Conservation (phyloP, 1,140 invertebrate species). For the Pantala flavescens region DNA sequence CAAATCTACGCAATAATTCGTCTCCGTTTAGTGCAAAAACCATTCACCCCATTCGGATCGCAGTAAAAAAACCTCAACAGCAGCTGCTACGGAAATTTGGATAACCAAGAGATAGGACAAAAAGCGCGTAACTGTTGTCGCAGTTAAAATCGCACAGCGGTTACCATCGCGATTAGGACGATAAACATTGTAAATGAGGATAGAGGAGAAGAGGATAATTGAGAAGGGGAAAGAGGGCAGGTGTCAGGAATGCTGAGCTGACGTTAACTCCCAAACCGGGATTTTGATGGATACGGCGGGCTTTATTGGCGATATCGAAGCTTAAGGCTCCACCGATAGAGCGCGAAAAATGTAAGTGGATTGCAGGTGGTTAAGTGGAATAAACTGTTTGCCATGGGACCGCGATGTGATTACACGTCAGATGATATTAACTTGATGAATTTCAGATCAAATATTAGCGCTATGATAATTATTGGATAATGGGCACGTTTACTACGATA, state of each 20-base stretch:
- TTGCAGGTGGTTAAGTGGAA: neutral
- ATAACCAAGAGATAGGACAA: too few relatives aligned
- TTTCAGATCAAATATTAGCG: slow-evolving; percentile 7
- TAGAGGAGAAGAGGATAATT: neutral
- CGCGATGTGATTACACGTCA: slow-evolving; percentile 1
- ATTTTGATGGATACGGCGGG: neutral
- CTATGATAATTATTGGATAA: neutral
- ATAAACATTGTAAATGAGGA: neutral
- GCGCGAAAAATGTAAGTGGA: neutral
- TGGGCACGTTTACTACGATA: neutral
- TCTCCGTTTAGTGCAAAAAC: too few relatives aligned
- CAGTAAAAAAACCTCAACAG: too few relatives aligned
- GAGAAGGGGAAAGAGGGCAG: neutral
- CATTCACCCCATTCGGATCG: too few relatives aligned
- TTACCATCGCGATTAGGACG: too few relatives aligned
- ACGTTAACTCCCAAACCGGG: neutral
- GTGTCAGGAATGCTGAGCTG: neutral
- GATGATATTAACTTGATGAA: slow-evolving; percentile 4
- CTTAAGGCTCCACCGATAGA: neutral
- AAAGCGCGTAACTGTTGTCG: too few relatives aligned
- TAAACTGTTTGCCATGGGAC: neutral
- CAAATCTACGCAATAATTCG: too few relatives aligned
- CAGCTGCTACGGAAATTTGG: too few relatives aligned
- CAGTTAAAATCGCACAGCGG: too few relatives aligned
- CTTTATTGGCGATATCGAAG: neutral